Evolutionary conservation across 2,888 invertebrate genomes (phyloP).

Genomic region (Athripsodes cinereus): DNA sequence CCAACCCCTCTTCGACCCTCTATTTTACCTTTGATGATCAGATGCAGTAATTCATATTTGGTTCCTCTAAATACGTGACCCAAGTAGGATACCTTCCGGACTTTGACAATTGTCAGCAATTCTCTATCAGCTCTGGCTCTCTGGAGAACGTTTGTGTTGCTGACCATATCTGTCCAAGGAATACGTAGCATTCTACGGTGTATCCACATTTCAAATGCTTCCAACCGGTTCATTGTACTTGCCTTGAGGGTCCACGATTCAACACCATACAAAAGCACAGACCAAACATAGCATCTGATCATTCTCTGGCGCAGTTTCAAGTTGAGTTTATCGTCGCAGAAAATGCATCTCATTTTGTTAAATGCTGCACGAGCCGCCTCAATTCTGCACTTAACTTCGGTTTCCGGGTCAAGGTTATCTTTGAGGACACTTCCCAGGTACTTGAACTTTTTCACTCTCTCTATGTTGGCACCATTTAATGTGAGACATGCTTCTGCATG

Average conservation of each 20-base stretch:
- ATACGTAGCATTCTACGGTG: constrained; percentile 1
- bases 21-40: too few relatives aligned
- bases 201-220: constrained; percentile 5
- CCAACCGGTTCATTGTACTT: not conserved
- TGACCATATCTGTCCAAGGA: too few relatives aligned
- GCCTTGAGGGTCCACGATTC: constrained; percentile 2
- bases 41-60: too few relatives aligned
- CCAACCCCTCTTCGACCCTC: too few relatives aligned
- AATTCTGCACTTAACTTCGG: not conserved
- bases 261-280: not conserved
- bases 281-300: not conserved
- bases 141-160: too few relatives aligned
- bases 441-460: not conserved
- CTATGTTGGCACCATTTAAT: not conserved
- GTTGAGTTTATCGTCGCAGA: not conserved
- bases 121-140: too few relatives aligned
- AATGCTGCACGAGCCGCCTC: not conserved
- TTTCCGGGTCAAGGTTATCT: not conserved
- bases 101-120: too few relatives aligned
- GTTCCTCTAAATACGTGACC: too few relatives aligned
- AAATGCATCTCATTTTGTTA: not conserved
- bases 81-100: too few relatives aligned
- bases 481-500: not conserved
- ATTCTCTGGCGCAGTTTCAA: not conserved
- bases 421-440: not conserved